Conservation (phyloP, 2,888 invertebrate species). For the Ecdyonurus torrentis region DNA sequence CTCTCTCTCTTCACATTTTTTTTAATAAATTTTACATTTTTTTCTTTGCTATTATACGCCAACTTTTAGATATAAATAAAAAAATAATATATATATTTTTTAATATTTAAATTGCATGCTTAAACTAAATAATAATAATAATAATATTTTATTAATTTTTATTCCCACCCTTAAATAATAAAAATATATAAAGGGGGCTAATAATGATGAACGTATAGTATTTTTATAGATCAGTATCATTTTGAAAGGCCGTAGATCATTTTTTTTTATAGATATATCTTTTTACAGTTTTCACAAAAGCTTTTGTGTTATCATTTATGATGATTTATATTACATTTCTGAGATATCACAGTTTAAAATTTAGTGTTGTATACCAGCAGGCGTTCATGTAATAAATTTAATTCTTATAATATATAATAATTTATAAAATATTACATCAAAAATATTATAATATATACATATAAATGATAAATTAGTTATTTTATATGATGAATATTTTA, state of each 20-base stretch:
- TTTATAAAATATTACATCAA: too few species aligned
- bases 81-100: background rate
- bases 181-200: too few species aligned
- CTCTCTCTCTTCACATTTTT: background rate
- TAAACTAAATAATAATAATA: background rate
- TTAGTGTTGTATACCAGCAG: background rate
- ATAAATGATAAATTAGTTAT: too few species aligned
- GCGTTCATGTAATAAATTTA: background rate
- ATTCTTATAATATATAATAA: background rate
- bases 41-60: background rate
- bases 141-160: background rate
- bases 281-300: background rate
- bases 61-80: background rate
- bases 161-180: too few species aligned
- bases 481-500: too few species aligned
- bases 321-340: background rate
- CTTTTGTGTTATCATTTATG: background rate
- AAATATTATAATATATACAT: too few species aligned
- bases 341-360: background rate
- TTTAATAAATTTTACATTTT: background rate
- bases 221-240: background rate
- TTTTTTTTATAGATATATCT: background rate
- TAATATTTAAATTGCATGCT: too few species aligned
- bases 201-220: background rate
- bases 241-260: background rate